Base-by-base conservation (phyloP, 2,888 invertebrate genomes). In the Diabrotica balteata region DNA sequence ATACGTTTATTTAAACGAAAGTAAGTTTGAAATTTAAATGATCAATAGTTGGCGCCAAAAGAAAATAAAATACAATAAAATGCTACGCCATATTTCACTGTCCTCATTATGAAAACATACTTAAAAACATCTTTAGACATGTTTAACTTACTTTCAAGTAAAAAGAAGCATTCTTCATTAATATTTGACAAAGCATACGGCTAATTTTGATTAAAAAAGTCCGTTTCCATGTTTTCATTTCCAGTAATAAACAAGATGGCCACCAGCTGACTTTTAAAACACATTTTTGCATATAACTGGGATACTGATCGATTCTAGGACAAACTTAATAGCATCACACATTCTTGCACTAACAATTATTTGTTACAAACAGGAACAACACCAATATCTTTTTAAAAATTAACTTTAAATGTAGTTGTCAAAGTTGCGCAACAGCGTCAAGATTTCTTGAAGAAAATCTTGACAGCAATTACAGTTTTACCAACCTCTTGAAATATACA, bases 211-310 rank as follows among this genome's bases (percentile, higher is more conserved):
- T 75, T 65, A 74, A 76, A 79, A 75, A 79, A 77, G 76, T 81
- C 79, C 72, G 77, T 80, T 80, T 80, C 79, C 82, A 82, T 83
- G 80, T 82, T 83, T 82, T 81, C 80, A 77, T 80, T 80, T 71
- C 77, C 73, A 73, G 73, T 75, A 76, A 78, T 76, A 80, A 78
- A 82, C 83, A 83, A 83, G 80, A 83, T 83, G 83, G 83, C 83
- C 79, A 76, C 82, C 82, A 81, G 80, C 78, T 80, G 79, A 80
- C 76, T 74, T 71, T 75, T 72, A 74, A 73, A 74, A 77, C 77
- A 76, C 74, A 74, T 74, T 72, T 71, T 69, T 57, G 45, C 32
- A 53, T 61, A 71, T 67, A 63, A 57, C 51, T 63, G 51, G 45
- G 59, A 63, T 22, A 66, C 49, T 22, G n/a, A 51, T 62, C 62